Evolutionary conservation across 2,113 vertebrate genomes (phyloP), one percentile per base, ranked within the genome.

Genomic region (Ptilonorhynchus violaceus): DNA sequence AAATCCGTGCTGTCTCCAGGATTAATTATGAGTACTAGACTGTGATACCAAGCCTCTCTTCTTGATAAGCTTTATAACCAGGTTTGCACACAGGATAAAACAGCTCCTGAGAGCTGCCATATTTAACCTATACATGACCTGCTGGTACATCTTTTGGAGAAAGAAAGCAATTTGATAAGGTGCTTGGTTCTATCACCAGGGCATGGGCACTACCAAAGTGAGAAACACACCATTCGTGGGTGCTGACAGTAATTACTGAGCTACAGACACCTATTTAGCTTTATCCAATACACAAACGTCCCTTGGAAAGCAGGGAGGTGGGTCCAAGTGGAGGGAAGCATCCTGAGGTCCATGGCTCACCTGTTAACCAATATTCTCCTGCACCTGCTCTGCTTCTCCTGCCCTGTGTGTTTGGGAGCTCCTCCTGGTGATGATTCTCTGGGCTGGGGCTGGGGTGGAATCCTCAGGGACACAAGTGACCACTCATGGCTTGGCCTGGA

Each of bases 1-100:
- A 98, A 98, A 98, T 98, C 98, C 96, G 22, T 31, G 82, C 96
- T 96, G 98, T 97, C 98, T 98, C 97, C 75, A 85, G 98, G 97
- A 98, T 98, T 98, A 98, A 98, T 98, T 97, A 98, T 96, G 97
- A 97, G 97, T 97, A 97, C 97, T 97, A 98, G 98, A 96, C 97
- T 97, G 97, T 89, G 97, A 92, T 81, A 97, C 91, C 97, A 97
- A 98, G 96, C 97, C 92, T 98, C 95, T 97, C 97, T 94, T 92
- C 95, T 96, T 95, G 97, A 97, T 98, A 97, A 98, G 97, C 97
- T 98, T 90, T 97, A 93, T 94, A 92, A 97, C 96, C 93, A 97
- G 95, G 97, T 98, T 98, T 97, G 94, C 97, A 96, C 95, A 92
- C 56, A 94, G 92, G 91, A 97, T 95, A 97, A 98, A 97, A 95